phyloP scores from a whole-genome alignment of 2,888 invertebrate genomes.

The Hartigia nigra region DNA sequence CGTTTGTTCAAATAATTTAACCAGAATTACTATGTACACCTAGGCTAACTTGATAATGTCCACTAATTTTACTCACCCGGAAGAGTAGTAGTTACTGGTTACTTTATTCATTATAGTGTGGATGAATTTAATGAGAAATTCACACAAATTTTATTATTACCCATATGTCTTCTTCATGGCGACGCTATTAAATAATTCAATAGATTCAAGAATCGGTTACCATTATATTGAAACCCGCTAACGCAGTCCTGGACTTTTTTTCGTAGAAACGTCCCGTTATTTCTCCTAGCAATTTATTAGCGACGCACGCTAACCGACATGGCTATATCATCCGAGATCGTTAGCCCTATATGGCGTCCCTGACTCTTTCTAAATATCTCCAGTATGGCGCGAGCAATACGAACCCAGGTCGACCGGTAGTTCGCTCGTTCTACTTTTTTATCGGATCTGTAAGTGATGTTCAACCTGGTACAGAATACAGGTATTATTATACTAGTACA shows the following conservation, averaged over 20 bases:
- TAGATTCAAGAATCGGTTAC: neutral
- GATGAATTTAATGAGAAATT: neutral
- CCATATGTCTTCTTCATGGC: neutral
- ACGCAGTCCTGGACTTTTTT: neutral
- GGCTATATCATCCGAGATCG: slow-evolving; percentile 21
- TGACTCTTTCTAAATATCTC: neutral
- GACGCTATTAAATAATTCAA: neutral
- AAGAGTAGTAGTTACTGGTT: neutral
- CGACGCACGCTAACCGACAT: neutral
- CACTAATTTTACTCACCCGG: neutral
- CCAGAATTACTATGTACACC: neutral
- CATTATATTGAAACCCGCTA: neutral
- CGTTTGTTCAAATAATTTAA: neutral
- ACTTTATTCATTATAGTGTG: neutral
- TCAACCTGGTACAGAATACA: neutral
- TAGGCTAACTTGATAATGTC: neutral
- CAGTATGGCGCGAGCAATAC: slow-evolving; percentile 14
- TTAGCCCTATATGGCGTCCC: slow-evolving; percentile 37
- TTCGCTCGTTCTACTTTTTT: slow-evolving; percentile 35
- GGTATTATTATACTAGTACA: neutral
- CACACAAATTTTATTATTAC: neutral
- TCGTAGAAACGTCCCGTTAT: neutral
- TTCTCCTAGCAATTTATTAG: neutral
- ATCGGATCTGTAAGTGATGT: neutral
- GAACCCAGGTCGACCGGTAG: slow-evolving; percentile 25